phyloP scores from a whole-genome alignment of 2,113 vertebrate species.

The Crotophaga sulcirostris region DNA sequence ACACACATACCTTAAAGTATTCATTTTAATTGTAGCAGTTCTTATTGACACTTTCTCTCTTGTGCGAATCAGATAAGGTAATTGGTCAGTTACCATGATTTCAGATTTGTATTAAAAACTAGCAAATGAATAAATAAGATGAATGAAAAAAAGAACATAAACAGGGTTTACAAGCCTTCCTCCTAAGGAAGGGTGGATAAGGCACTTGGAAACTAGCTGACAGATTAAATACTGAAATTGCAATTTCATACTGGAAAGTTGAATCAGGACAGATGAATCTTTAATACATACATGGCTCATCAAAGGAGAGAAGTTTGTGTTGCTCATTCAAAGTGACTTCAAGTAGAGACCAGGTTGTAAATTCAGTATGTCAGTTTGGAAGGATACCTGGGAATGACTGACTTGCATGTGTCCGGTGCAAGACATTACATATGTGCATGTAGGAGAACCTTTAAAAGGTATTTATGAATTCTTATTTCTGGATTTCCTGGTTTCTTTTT shows the following conservation, averaged over 20 bases:
- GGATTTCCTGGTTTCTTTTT: neutral
- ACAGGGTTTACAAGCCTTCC: neutral
- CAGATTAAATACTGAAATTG: neutral
- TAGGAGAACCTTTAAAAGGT: neutral
- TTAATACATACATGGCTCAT: neutral
- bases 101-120: neutral
- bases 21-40: neutral
- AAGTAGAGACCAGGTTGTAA: neutral
- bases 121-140: neutral
- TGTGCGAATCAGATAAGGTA: neutral
- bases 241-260: neutral
- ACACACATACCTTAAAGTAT: neutral
- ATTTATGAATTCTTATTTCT: neutral
- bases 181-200: neutral
- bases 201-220: neutral
- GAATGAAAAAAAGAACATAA: neutral
- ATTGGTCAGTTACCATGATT: neutral
- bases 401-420: neutral
- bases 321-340: neutral
- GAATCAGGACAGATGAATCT: neutral
- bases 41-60: neutral
- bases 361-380: neutral
- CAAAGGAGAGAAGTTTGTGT: neutral
- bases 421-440: rapidly evolving
- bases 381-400: neutral